Percentiles rank a stretch among this genome's conserved stretches.
Conservation (phyloP, 2,113 vertebrate species). For the Etheostoma cragini region DNA sequence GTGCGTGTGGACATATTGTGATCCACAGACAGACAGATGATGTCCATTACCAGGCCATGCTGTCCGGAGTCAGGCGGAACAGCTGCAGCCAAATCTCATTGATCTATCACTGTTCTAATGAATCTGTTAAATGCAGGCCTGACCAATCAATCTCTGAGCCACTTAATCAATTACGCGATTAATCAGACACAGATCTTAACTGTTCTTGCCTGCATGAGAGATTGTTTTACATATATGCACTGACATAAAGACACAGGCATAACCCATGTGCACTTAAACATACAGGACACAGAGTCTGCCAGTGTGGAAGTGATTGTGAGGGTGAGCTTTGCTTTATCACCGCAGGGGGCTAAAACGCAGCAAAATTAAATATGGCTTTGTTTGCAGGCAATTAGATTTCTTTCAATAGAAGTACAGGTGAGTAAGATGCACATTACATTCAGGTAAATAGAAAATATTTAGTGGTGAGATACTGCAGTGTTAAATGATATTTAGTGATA, state of each 20-base stretch:
- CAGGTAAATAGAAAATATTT: conserved; percentile 13
- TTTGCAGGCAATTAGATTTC: conserved; percentile 7
- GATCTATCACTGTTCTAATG: conserved; percentile 78
- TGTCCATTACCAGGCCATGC: conserved; percentile 63
- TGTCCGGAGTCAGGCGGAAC: conserved; percentile 67
- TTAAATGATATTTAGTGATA: background rate
- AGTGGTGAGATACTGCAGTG: conserved; percentile 3
- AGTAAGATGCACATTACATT: conserved; percentile 6
- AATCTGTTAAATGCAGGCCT: conserved; percentile 70
- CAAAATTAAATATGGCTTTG: conserved; percentile 16
- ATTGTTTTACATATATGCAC: conserved; percentile 56
- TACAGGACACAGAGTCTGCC: background rate
- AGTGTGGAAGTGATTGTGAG: background rate
- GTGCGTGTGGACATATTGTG: conserved; percentile 48
- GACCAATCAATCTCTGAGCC: conserved; percentile 71
- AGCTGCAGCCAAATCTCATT: conserved; percentile 72
- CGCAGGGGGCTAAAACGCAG: background rate
- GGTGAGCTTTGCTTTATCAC: background rate
- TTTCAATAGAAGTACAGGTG: conserved; percentile 6
- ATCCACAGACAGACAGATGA: conserved; percentile 68
- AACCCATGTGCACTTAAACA: background rate
- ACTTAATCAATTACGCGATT: conserved; percentile 72
- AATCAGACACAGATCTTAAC: conserved; percentile 61
- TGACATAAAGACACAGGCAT: conserved; percentile 21
- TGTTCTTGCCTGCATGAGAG: conserved; percentile 48